phyloP scores from a whole-genome alignment of 1,140 invertebrate genomes.

The Drosophila guanche region DNA sequence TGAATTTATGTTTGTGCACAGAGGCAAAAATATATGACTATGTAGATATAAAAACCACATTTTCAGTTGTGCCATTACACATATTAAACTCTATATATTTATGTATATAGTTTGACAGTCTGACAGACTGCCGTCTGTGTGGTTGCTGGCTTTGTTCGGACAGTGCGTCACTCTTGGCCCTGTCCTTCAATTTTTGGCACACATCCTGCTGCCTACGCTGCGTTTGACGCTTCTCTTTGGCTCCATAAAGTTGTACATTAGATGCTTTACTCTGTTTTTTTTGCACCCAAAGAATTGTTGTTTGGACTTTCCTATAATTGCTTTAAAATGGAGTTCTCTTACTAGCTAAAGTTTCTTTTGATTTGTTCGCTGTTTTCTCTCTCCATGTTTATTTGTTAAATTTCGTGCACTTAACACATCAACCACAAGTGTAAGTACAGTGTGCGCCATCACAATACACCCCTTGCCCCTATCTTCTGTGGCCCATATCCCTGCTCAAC shows the following conservation, averaged over 20 bases:
- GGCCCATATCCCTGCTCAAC: neutral
- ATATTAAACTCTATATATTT: no score
- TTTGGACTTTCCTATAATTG: neutral
- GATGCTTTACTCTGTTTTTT: no score
- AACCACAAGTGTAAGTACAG: constrained; percentile 5
- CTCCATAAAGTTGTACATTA: no score
- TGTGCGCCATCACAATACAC: constrained; percentile 9
- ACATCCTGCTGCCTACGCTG: no score
- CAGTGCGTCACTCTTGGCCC: constrained; percentile 17
- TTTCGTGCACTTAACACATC: constrained; percentile 17
- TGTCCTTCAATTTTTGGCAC: neutral
- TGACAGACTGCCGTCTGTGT: neutral
- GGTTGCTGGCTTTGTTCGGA: constrained; percentile 20
- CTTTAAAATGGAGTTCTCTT: neutral
- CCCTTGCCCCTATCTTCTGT: neutral
- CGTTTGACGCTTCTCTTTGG: no score
- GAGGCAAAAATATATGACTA: constrained; percentile 6
- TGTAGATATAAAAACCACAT: constrained; percentile 13
- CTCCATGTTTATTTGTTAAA: constrained; percentile 6
- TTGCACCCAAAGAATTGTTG: no score
- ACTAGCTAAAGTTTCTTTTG: no score
- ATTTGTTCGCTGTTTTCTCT: neutral
- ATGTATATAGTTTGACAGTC: no score
- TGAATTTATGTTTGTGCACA: constrained; percentile 37
- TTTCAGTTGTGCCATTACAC: constrained; percentile 36